Percentiles rank a stretch among this genome's conserved stretches.
These are phyloP conservation scores for Aplochiton taeniatus DNA, from an alignment of 2,797 vertebrate species.

Conservation along the genomic window DNA sequence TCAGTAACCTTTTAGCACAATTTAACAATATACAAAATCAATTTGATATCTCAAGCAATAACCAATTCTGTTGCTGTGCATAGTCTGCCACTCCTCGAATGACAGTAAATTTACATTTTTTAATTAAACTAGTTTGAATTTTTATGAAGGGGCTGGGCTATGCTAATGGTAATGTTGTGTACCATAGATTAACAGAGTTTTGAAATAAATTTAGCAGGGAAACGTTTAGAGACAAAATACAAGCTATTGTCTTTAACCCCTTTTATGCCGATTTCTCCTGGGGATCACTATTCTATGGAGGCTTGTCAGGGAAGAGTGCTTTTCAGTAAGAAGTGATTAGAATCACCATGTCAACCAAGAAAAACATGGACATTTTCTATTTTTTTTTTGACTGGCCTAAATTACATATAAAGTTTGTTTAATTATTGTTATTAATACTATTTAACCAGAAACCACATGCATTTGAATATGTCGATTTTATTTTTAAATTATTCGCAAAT, in stretches of 20 bases:
- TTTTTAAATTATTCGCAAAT: constrained; percentile 3
- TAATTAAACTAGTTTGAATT: constrained; percentile 99
- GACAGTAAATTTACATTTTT: constrained; percentile 99
- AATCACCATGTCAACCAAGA: constrained; percentile 71
- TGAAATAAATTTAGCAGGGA: constrained; percentile 99
- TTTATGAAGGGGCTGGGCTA: constrained; percentile 99
- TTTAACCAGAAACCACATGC: neutral
- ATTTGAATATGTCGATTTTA: constrained; percentile 7
- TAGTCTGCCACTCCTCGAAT: constrained; percentile 98
- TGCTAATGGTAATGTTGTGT: constrained; percentile 99
- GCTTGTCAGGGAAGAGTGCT: constrained; percentile 73
- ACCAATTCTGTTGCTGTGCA: constrained; percentile 99
- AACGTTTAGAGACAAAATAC: constrained; percentile 84
- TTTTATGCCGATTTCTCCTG: constrained; percentile 92
- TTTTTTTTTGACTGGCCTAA: constrained; percentile 32
- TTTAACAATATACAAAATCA: constrained; percentile 93
- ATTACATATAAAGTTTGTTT: constrained; percentile 32
- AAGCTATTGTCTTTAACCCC: constrained; percentile 92
- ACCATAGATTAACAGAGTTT: constrained; percentile 99
- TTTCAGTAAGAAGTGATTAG: constrained; percentile 74
- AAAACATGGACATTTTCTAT: constrained; percentile 62
- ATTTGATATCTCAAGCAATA: constrained; percentile 99
- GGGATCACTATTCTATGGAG: constrained; percentile 71
- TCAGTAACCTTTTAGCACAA: constrained; percentile 84
- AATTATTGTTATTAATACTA: neutral